Conservation (phyloP, 2,797 vertebrate genomes). For the Tangara arthus region DNA sequence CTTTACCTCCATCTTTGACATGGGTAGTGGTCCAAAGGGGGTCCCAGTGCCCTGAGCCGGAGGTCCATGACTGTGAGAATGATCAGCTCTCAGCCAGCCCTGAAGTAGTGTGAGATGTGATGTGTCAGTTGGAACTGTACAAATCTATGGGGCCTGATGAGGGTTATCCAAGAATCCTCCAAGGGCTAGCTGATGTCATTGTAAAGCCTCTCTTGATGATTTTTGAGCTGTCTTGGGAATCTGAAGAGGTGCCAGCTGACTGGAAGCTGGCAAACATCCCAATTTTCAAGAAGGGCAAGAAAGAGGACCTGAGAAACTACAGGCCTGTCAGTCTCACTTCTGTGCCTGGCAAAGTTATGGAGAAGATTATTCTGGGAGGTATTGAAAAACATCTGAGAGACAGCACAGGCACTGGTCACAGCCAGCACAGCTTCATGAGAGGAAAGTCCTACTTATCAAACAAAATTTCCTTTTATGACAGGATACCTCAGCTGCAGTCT, state of each 20-base stretch:
- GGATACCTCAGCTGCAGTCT: neutral
- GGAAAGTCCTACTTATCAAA: neutral
- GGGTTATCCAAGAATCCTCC: neutral
- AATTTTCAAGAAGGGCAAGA: neutral
- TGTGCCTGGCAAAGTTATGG: neutral
- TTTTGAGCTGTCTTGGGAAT: neutral
- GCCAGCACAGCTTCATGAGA: neutral
- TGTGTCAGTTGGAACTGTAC: neutral
- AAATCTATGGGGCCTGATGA: neutral
- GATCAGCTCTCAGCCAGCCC: neutral
- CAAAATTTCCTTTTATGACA: neutral
- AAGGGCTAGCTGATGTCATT: neutral
- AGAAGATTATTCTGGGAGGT: neutral
- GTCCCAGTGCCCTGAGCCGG: neutral
- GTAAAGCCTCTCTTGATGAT: neutral
- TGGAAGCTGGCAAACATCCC: neutral
- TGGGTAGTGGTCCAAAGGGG: neutral
- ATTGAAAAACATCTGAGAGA: neutral
- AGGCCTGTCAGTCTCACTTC: neutral
- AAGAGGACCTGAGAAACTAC: neutral
- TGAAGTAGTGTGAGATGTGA: neutral
- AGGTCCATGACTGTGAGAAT: neutral
- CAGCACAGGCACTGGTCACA: neutral
- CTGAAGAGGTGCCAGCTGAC: neutral
- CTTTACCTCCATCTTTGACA: neutral